Base-by-base conservation (phyloP, 1,140 invertebrate genomes). In the Bombus soroeensis region DNA sequence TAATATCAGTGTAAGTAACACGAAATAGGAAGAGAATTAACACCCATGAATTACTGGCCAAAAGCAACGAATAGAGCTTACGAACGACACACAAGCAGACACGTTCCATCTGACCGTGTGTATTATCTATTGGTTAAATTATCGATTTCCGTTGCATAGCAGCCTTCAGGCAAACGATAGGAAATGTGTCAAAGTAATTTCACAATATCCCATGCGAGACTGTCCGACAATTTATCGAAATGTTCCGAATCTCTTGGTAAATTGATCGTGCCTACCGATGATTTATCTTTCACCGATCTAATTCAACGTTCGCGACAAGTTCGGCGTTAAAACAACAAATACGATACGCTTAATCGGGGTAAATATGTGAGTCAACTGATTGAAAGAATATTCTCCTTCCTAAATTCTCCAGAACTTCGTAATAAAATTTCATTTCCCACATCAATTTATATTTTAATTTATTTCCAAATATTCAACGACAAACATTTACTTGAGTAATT, bases 141-240 rank as follows among this genome's bases (percentile, higher is more conserved):
- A 84, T 84, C 83, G 83, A 84, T 84, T 79, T 25, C 32, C 22
- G 32, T 43, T 59, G 66, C 66, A 15, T 39, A 39, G 53, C 41
- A 83, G 81, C 43, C 62, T 68, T 47, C 53, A 15, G 66, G 53
- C 75, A 78, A 70, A 78, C 53, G 34, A 68, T 79, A 84, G 83
- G 83, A 84, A 84, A 84, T 72, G 83, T 79, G 83, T 79, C 83
- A 77, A 84, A 84, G 83, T 76, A 79, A 84, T 79, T 84, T 84
- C 83, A 84, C 75, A 66, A 84, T 84, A 84, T 72, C 66, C 83
- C 22, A 71, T 66, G 37, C 66, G 41, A 68, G 32, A n/a, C 83
- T 71, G 83, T 72, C 66, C 66, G 75, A 84, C 83, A 84, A 84
- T 84, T 84, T 79, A 84, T 84, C 75, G 83, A 84, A 79, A 79